A percentile compares a stretch with the other conserved stretches of the same genome.
Evolutionary conservation across 2,113 vertebrate genomes (phyloP).

Genomic region (Aegithalos caudatus): DNA sequence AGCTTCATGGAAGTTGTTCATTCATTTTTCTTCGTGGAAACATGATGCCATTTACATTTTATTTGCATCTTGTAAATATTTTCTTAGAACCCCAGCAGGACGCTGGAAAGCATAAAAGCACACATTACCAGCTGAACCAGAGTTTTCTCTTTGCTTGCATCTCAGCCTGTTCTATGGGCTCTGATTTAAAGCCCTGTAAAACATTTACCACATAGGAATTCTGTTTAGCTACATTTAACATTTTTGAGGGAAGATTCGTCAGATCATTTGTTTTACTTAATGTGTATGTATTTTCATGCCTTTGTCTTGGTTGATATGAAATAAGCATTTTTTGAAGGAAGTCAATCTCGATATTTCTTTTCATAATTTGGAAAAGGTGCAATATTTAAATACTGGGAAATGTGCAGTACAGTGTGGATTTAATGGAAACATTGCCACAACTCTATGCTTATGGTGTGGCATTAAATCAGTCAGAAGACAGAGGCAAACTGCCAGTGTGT

Average conservation of each 20-base stretch:
- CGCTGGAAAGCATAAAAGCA: background rate
- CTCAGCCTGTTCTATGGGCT: background rate
- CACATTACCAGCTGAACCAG: constrained; percentile 29
- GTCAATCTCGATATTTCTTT: background rate
- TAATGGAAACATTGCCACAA: background rate
- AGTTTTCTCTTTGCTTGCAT: constrained; percentile 8
- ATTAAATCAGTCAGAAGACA: constrained; percentile 36
- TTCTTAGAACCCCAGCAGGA: constrained; percentile 36
- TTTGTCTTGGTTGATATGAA: background rate
- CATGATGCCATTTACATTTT: background rate
- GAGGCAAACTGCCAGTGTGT: background rate
- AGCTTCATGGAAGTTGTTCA: background rate
- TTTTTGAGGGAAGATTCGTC: background rate
- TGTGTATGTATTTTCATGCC: background rate
- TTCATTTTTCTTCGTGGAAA: constrained; percentile 10
- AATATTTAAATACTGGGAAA: constrained; percentile 16
- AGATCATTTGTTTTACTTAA: background rate
- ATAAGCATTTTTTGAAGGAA: background rate
- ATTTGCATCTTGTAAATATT: constrained; percentile 51
- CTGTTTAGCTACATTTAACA: background rate
- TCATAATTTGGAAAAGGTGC: background rate
- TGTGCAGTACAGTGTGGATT: background rate
- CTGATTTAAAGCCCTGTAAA: constrained; percentile 11
- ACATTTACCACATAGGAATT: background rate
- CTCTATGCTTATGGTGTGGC: background rate